Evolutionary conservation across 2,797 vertebrate genomes (phyloP), one percentile per base, ranked within the genome.

Genomic region (Cetoscarus ocellatus): DNA sequence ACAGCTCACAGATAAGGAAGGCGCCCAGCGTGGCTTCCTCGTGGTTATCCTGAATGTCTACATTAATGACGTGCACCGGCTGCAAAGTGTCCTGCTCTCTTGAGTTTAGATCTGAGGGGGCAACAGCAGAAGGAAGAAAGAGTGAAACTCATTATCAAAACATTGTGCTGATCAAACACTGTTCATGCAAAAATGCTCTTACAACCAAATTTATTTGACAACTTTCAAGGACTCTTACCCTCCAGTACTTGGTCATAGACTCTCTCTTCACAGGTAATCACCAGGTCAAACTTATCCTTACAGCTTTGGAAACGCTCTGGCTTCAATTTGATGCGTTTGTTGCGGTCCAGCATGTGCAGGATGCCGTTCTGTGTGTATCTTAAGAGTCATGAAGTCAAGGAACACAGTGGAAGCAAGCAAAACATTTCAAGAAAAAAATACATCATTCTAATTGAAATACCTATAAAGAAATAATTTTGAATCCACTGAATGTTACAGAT

Each of bases 311-410:
- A 99, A 15, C 98, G 93, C 76, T 99, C 98, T 0, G 98, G 98
- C 45, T 98, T 96, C 3, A 95, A 93, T 84, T 99, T 99, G 91
- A 99, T 99, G 71, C 98, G 95, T 90, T 98, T 99, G 92, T 99
- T 99, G 88, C 98, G 96, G 90, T 99, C 97, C 92, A 99, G 89
- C 98, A 99, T 99, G 92, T 99, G 98, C 69, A 99, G 93, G 83
- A 99, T 99, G 50, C 98, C 98, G 0, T 99, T 99, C 94, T 99
- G 98, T 84, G 98, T 99, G 86, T 99, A 99, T 96, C 98, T 99
- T 94, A 73, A 39, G 79, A 58, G 1, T n/a, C 1, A 39, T 65
- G 27, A 45, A 70, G 94, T 95, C 89, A 95, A 95, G 94, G 94
- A 91, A 91, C 42, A 86, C 47, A 77, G 71, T 70, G 66, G 66